Evolutionary conservation across 2,888 invertebrate species (phyloP).

Genomic region (Dorcus hopei): DNA sequence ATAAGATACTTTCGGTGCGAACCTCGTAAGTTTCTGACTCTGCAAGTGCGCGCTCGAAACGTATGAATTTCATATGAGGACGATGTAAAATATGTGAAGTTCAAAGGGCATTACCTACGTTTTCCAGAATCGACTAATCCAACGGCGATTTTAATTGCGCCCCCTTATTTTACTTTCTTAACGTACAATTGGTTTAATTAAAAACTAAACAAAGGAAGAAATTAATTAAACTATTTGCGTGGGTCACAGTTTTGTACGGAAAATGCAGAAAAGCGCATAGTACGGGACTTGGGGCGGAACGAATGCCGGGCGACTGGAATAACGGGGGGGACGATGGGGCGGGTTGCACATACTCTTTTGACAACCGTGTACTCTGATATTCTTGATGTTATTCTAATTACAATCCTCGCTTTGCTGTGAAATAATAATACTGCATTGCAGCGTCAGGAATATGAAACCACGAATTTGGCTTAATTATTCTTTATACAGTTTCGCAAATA

Average conservation of each 20-base stretch:
- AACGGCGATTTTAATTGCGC: too few relatives aligned
- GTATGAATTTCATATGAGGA: too few relatives aligned
- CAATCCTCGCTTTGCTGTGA: slow-evolving; percentile 19
- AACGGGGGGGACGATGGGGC: background rate
- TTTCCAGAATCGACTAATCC: too few relatives aligned
- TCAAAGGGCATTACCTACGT: too few relatives aligned
- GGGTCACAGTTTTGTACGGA: background rate
- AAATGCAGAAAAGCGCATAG: background rate
- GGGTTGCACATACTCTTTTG: slow-evolving; percentile 21
- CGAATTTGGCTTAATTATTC: slow-evolving; percentile 19
- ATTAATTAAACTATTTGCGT: background rate
- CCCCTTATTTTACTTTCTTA: too few relatives aligned
- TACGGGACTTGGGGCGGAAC: background rate
- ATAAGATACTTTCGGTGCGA: too few relatives aligned
- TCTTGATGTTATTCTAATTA: slow-evolving; percentile 21
- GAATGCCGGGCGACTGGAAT: background rate
- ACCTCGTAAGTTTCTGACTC: too few relatives aligned
- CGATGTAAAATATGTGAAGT: too few relatives aligned
- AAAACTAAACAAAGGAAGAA: background rate
- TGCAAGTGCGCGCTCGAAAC: too few relatives aligned
- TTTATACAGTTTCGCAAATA: slow-evolving; percentile 16
- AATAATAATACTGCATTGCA: slow-evolving; percentile 25
- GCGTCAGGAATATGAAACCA: slow-evolving; percentile 21
- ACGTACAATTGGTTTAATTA: too few relatives aligned
- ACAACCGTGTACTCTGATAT: slow-evolving; percentile 23